Percentiles rank a stretch among this genome's conserved stretches.
Conservation (phyloP, 1,140 invertebrate species). For the Bathynomus jamesi region DNA sequence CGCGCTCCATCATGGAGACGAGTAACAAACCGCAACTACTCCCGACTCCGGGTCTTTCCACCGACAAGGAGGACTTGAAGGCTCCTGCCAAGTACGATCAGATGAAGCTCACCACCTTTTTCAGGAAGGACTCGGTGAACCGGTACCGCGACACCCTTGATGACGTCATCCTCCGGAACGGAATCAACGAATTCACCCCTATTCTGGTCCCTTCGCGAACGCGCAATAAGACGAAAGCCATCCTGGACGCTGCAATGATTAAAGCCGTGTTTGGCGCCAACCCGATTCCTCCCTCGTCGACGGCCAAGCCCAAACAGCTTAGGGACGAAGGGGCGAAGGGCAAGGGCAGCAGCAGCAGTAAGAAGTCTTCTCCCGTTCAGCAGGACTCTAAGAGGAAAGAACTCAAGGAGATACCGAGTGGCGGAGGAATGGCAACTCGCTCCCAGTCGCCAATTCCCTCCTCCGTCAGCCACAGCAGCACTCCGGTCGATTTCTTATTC, state of each 20-base stretch:
- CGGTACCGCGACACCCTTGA: constrained; percentile 60
- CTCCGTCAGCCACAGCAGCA: constrained; percentile 16
- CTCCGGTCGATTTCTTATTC: constrained; percentile 29
- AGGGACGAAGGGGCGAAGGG: no score
- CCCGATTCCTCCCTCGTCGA: constrained; percentile 9
- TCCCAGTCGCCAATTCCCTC: neutral
- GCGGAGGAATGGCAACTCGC: constrained; percentile 9
- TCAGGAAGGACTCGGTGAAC: constrained; percentile 60
- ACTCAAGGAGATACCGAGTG: constrained; percentile 22
- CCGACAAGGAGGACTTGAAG: constrained; percentile 22
- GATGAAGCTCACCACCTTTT: constrained; percentile 41
- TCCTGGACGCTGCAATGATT: constrained; percentile 66
- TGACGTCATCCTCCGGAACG: constrained; percentile 50
- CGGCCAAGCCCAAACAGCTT: neutral
- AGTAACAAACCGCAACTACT: constrained; percentile 31
- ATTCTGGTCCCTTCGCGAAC: constrained; percentile 64
- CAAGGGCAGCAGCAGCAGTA: neutral
- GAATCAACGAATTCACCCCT: constrained; percentile 57
- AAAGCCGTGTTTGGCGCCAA: constrained; percentile 39
- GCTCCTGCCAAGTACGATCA: constrained; percentile 19
- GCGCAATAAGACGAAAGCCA: constrained; percentile 61
- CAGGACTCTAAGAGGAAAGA: constrained; percentile 37
- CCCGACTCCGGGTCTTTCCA: constrained; percentile 33
- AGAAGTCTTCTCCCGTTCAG: constrained; percentile 14
- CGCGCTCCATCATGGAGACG: constrained; percentile 18